phyloP scores from a whole-genome alignment of 2,888 invertebrate species.

The Nycteola revayana region DNA sequence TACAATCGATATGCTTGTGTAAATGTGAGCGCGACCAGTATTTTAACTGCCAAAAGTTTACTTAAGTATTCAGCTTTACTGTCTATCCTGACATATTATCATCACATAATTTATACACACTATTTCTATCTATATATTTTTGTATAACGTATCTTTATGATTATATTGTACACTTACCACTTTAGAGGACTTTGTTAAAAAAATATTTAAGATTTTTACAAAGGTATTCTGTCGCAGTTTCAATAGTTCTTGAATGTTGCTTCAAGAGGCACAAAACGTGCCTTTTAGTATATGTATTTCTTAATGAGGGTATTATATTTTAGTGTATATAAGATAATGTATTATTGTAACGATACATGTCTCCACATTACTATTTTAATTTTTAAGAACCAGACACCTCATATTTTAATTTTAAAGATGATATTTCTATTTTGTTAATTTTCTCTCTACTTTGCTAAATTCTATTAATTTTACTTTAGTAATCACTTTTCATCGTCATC shows the following conservation, averaged over 20 bases:
- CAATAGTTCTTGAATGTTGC: conserved; percentile 34
- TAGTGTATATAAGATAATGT: conserved; percentile 56
- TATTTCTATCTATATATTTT: conserved; percentile 37
- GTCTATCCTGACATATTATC: conserved; percentile 34
- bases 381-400: conserved; percentile 12
- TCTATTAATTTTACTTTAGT: conserved; percentile 7
- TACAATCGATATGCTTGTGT: conserved; percentile 60
- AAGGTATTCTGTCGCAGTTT: conserved; percentile 19
- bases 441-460: conserved; percentile 11
- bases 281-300: conserved; percentile 64
- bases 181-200: conserved; percentile 9
- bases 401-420: conserved; percentile 22
- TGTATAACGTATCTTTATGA: conserved; percentile 26
- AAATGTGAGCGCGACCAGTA: conserved; percentile 71
- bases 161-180: conserved; percentile 15
- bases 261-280: conserved; percentile 71
- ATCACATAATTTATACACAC: conserved; percentile 36
- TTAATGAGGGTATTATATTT: conserved; percentile 68
- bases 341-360: conserved; percentile 14
- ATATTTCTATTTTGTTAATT: conserved; percentile 12
- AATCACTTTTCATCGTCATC: conserved; percentile 12
- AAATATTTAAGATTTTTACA: conserved; percentile 8
- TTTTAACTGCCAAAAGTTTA: conserved; percentile 72
- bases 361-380: conserved; percentile 11
- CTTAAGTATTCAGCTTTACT: conserved; percentile 59